Conservation (phyloP, 2,797 vertebrate species). For the Knipowitschia caucasica region DNA sequence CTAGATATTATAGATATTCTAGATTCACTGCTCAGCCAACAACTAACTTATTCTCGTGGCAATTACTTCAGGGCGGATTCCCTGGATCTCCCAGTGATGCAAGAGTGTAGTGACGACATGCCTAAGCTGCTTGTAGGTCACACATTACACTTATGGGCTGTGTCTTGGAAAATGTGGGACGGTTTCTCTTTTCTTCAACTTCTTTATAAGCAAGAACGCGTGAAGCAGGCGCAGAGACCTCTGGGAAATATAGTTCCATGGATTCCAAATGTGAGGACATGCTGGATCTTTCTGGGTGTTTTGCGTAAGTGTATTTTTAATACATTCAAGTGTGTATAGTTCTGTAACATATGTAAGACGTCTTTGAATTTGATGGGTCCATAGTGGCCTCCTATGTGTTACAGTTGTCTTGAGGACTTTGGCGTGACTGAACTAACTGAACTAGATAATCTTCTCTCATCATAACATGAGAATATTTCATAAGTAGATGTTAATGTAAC, state of each 20-base stretch:
- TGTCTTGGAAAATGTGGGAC: not conserved
- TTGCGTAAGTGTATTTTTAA: not conserved
- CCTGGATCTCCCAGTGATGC: not conserved
- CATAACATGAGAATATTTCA: not conserved
- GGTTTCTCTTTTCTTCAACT: not conserved
- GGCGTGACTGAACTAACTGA: too few relatives aligned
- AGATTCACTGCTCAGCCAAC: not conserved
- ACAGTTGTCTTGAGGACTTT: too few relatives aligned
- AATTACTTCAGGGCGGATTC: not conserved
- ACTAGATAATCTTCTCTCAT: too few relatives aligned
- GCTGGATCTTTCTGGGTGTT: not conserved
- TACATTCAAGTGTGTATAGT: too few relatives aligned
- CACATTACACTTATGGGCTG: not conserved
- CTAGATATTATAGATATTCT: not conserved
- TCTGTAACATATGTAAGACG: too few relatives aligned
- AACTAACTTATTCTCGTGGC: not conserved
- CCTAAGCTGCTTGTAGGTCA: not conserved
- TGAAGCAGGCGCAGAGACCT: slow-evolving; percentile 3
- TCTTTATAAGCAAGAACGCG: not conserved
- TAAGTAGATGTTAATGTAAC: not conserved
- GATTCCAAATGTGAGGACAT: not conserved
- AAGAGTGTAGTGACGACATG: not conserved
- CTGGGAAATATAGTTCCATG: slow-evolving; percentile 6
- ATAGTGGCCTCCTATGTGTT: too few relatives aligned
- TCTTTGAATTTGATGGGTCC: too few relatives aligned